phyloP scores from a whole-genome alignment of 2,113 vertebrate genomes.

The Petrocephalus zakoni region DNA sequence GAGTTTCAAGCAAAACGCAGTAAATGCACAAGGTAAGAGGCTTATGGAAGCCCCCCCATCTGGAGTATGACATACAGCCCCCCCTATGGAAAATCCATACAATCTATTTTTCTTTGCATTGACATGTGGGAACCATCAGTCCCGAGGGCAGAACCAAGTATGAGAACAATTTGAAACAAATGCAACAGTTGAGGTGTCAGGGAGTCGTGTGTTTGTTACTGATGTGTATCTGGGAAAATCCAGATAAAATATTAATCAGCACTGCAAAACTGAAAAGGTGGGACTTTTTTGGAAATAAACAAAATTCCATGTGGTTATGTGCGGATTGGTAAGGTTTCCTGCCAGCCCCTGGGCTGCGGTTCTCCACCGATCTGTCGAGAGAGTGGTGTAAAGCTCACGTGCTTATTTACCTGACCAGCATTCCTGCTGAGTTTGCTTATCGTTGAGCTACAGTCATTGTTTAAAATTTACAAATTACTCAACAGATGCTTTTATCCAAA shows the following conservation, averaged over 20 bases:
- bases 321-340: not conserved
- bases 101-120: not conserved
- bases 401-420: not conserved
- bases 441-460: not conserved
- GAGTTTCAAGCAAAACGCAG: not conserved
- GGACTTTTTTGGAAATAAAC: not conserved
- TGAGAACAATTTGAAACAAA: slow-evolving; percentile 5
- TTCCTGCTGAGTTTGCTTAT: not conserved
- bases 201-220: not conserved
- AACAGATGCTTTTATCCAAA: not conserved
- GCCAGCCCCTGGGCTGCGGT: not conserved
- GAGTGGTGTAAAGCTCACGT: not conserved
- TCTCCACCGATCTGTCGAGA: not conserved
- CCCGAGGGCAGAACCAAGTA: not conserved
- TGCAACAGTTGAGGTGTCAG: not conserved
- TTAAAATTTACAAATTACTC: not conserved
- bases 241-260: not conserved
- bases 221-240: not conserved
- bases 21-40: not conserved
- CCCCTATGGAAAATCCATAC: not conserved
- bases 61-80: not conserved
- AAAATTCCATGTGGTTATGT: not conserved
- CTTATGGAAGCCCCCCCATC: not conserved
- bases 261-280: not conserved
- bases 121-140: slow-evolving; percentile 18